phyloP scores from a whole-genome alignment of 2,113 vertebrate species.

The Corythornis madagascariensis region DNA sequence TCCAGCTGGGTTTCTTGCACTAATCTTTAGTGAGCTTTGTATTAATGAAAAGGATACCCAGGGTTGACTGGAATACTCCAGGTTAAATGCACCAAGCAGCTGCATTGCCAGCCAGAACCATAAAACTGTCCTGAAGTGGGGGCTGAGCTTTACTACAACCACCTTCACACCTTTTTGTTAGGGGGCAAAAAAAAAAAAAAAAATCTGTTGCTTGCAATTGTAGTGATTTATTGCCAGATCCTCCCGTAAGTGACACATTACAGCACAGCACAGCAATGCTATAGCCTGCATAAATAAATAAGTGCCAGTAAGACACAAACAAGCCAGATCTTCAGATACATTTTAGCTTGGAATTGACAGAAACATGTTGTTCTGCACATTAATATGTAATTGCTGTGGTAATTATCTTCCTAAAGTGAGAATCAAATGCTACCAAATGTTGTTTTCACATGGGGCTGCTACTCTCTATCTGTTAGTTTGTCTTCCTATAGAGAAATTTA shows the following conservation, averaged over 20 bases:
- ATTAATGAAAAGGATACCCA: background rate
- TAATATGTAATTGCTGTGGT: background rate
- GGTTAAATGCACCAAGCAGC: background rate
- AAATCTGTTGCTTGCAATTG: background rate
- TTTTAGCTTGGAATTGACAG: background rate
- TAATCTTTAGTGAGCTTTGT: background rate
- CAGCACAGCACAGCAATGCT: background rate
- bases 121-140: background rate
- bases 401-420: constrained; percentile 34
- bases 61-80: background rate
- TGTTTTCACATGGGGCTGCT: background rate
- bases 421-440: background rate
- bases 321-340: background rate
- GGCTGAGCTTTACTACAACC: background rate
- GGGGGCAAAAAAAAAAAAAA: background rate
- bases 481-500: background rate
- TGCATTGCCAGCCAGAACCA: background rate
- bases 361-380: background rate
- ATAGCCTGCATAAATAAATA: background rate
- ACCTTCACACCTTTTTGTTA: background rate
- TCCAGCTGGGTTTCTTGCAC: background rate
- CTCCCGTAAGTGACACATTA: background rate
- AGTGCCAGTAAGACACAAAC: background rate
- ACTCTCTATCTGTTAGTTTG: background rate
- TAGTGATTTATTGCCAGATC: background rate